Evolutionary conservation across 2,888 invertebrate genomes (phyloP).

Genomic region (Notodonta ziczac): DNA sequence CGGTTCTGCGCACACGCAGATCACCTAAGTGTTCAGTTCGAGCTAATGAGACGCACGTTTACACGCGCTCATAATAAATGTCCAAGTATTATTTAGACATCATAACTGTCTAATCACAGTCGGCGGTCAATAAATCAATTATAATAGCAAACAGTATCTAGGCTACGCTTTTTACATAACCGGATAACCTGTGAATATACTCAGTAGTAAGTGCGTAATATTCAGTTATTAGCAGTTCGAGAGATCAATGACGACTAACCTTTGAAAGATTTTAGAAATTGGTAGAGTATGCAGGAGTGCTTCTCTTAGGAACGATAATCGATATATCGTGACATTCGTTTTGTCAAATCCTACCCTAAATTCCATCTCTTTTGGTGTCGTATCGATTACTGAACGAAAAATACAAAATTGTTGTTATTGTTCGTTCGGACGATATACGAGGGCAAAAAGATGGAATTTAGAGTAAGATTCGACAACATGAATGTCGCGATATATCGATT

Average conservation of each 20-base stretch:
- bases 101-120: constrained; percentile 4
- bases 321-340: no score
- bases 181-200: neutral
- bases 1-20: constrained; percentile 37
- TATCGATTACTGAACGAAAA: no score
- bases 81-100: neutral
- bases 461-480: no score
- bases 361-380: no score
- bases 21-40: neutral
- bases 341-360: no score
- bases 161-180: constrained; percentile 3
- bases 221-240: constrained; percentile 1
- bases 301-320: no score
- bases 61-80: neutral
- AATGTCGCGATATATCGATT: no score
- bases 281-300: neutral
- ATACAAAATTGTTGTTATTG: no score
- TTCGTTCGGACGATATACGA: no score
- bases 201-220: neutral
- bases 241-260: neutral
- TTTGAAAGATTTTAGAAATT: neutral
- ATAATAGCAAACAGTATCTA: constrained; percentile 4
- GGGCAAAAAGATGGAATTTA: no score
- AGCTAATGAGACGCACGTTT: constrained; percentile 3
- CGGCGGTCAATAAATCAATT: constrained; percentile 6